Conservation (phyloP, 2,113 vertebrate genomes). For the Pterocles orientalis region DNA sequence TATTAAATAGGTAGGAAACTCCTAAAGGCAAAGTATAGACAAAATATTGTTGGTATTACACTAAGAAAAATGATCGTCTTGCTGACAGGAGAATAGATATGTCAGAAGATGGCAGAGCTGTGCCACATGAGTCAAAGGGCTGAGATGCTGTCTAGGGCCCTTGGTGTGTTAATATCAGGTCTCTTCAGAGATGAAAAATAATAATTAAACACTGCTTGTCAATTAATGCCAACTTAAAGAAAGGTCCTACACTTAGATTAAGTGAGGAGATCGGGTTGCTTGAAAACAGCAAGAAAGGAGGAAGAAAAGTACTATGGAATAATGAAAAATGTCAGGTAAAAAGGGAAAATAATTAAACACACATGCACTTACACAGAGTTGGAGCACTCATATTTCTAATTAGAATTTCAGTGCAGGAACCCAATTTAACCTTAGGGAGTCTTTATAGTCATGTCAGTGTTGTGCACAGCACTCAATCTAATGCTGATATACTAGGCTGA, state of each 20-base stretch:
- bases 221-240: constrained; percentile 81
- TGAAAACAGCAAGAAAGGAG: constrained; percentile 79
- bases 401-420: constrained; percentile 80
- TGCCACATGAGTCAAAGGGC: constrained; percentile 64
- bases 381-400: constrained; percentile 80
- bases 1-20: not conserved
- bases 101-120: constrained; percentile 69
- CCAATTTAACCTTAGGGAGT: constrained; percentile 82
- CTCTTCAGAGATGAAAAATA: constrained; percentile 80
- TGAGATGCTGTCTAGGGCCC: constrained; percentile 56
- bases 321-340: constrained; percentile 75
- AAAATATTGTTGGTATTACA: constrained; percentile 25
- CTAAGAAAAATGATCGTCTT: not conserved
- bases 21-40: not conserved
- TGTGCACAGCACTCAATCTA: constrained; percentile 73
- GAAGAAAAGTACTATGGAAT: constrained; percentile 71
- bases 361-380: constrained; percentile 72
- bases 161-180: constrained; percentile 75
- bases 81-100: constrained; percentile 33
- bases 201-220: constrained; percentile 82
- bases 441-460: constrained; percentile 76
- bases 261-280: constrained; percentile 72
- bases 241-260: constrained; percentile 76
- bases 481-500: constrained; percentile 57
- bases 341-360: constrained; percentile 80